Percentiles rank a stretch among this genome's conserved stretches.
These are phyloP conservation scores for Cantharis rufa DNA, from an alignment of 2,888 invertebrate genomes.

Conservation along the genomic window DNA sequence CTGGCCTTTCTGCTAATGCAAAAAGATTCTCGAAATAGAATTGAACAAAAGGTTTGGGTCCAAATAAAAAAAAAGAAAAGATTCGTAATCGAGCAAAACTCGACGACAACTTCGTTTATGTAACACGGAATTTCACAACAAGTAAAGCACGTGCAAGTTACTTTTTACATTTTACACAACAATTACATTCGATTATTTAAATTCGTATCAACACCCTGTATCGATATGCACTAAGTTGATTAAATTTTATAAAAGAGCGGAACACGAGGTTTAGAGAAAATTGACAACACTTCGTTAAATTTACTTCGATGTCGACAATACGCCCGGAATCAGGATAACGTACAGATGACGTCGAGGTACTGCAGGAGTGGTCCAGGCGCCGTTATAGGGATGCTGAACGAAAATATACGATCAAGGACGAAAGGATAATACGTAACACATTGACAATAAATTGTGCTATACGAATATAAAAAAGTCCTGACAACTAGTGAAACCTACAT, in stretches of 20 bases:
- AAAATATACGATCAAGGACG: constrained; percentile 28
- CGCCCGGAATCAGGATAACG: constrained; percentile 24
- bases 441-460: constrained; percentile 20
- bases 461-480: not conserved
- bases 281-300: constrained; percentile 11
- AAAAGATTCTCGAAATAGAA: constrained; percentile 7
- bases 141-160: not conserved
- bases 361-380: constrained; percentile 47
- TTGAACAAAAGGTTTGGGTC: not conserved
- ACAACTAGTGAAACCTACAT: not conserved
- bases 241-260: not conserved
- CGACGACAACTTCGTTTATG: not conserved
- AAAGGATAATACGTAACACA: constrained; percentile 30
- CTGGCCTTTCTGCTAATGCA: constrained; percentile 19
- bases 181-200: not conserved
- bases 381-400: constrained; percentile 39
- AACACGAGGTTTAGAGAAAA: constrained; percentile 1
- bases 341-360: constrained; percentile 41
- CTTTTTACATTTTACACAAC: not conserved
- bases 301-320: constrained; percentile 25
- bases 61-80: not conserved
- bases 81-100: not conserved
- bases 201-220: constrained; percentile 1
- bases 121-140: not conserved
- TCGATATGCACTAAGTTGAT: not conserved